phyloP scores from a whole-genome alignment of 2,113 vertebrate genomes.

The Forbesichthys papilliferus region DNA sequence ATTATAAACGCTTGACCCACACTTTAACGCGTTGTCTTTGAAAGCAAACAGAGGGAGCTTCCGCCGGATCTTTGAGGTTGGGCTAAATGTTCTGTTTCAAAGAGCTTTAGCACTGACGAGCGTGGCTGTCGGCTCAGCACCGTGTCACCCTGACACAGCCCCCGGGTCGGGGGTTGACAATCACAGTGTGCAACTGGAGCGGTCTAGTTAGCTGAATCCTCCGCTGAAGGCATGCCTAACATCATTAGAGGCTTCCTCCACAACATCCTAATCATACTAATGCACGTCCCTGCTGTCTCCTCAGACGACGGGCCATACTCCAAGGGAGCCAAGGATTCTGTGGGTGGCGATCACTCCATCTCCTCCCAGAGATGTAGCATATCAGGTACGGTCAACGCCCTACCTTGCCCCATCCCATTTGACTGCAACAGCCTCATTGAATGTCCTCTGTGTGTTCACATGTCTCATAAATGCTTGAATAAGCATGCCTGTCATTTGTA shows the following conservation, averaged over 20 bases:
- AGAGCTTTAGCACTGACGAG: background rate
- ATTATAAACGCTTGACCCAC: constrained; percentile 24
- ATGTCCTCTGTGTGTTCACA: constrained; percentile 20
- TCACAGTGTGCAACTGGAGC: constrained; percentile 14
- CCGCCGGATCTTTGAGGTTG: constrained; percentile 17
- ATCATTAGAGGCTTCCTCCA: constrained; percentile 11
- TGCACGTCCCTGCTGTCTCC: constrained; percentile 49
- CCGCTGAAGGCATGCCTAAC: constrained; percentile 31
- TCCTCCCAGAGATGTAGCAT: constrained; percentile 88
- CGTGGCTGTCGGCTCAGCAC: constrained; percentile 21
- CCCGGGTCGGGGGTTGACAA: constrained; percentile 32
- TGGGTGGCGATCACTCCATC: constrained; percentile 78
- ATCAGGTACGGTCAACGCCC: constrained; percentile 81
- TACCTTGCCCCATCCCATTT: background rate
- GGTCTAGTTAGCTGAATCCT: constrained; percentile 28
- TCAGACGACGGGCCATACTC: constrained; percentile 94
- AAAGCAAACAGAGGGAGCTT: constrained; percentile 20
- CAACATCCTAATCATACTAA: constrained; percentile 5
- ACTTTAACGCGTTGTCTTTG: constrained; percentile 18
- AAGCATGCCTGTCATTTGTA: constrained; percentile 58
- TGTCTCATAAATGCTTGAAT: constrained; percentile 55
- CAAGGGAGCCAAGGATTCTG: constrained; percentile 86
- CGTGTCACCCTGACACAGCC: constrained; percentile 6
- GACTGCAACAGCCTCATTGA: background rate
- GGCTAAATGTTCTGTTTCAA: background rate